Base-by-base conservation (phyloP, 2,113 vertebrate species). In the Chloropsis hardwickii region DNA sequence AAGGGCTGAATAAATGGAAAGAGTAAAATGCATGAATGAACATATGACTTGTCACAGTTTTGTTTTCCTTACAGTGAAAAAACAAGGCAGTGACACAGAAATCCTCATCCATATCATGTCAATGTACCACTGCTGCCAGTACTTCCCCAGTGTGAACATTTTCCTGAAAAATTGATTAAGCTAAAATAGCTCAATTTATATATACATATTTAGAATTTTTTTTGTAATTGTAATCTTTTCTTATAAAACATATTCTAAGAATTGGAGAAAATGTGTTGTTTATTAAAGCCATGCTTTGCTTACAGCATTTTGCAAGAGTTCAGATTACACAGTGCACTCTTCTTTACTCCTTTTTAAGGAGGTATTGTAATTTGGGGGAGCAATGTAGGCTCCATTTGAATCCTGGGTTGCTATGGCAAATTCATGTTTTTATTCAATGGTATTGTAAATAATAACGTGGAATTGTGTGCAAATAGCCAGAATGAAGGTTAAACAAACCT, bases 231-330 rank as follows among this genome's bases (percentile, higher is more conserved):
- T 11, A 76, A 45, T 31, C 3, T 80, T 93, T 87, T 39, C 22
- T 72, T 72, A 53, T 53, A 72, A 78, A 74, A 71, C 1, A 0
- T 24, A 11, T 39, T 74, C 42, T 45, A 88, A 86, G 57, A 84
- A 47, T 31, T 61, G 21, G 33, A 28, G 23, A 25, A 66, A 91
- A 93, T 42, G 6, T 83, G 78, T 62, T 91, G 56, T 86, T 93
- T 92, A 94, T 95, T 92, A 94, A 94, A 96, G 31, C 37, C 57
- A 44, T 61, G 69, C 57, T 95, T 91, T 88, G 48, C 54, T 94
- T 77, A 53, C n/a, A 58, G 33, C 19, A 42, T 91, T 93, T 76
- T 94, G 48, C 69, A 93, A 33, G 53, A 24, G 35, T 76, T 92
- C 70, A 39, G 60, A 57, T 77, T 94, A 81, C 88, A 82, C 15